Percentiles rank a stretch among this genome's conserved stretches.
Conservation (phyloP, 92 coral and sea anemone genomes). For the Phenganax subtilis region DNA sequence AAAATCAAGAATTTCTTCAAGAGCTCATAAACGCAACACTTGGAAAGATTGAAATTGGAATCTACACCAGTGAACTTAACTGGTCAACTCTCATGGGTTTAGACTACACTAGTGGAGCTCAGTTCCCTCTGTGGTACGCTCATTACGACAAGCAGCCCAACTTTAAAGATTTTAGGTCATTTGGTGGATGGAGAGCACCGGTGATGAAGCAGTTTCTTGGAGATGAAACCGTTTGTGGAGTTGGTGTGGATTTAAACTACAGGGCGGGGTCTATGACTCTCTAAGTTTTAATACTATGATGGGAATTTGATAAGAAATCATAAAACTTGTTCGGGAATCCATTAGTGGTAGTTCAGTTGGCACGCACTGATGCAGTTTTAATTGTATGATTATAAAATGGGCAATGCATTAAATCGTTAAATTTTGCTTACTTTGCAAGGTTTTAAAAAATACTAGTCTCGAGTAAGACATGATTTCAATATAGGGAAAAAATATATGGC, state of each 20-base stretch:
- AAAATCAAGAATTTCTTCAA: conserved; percentile 15
- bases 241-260: conserved; percentile 19
- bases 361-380: too few relatives aligned
- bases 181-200: conserved; percentile 30
- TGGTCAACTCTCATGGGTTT: conserved; percentile 26
- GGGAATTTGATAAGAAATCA: background rate
- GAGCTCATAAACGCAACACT: conserved; percentile 7
- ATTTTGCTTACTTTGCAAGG: too few relatives aligned
- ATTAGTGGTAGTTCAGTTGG: too few relatives aligned
- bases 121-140: conserved; percentile 30
- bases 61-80: conserved; percentile 16
- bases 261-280: background rate
- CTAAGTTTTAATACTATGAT: background rate
- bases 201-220: conserved; percentile 13
- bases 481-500: too few relatives aligned
- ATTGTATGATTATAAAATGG: too few relatives aligned
- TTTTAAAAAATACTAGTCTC: too few relatives aligned
- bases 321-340: background rate
- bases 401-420: too few relatives aligned
- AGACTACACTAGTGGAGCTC: conserved; percentile 14
- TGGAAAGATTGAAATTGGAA: background rate
- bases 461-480: too few relatives aligned
- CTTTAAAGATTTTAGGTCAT: conserved; percentile 21
- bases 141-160: conserved; percentile 12
- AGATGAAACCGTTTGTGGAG: background rate